Evolutionary conservation across 2,113 vertebrate genomes (phyloP), one percentile per base, ranked within the genome.

Genomic region (Marmota monax): DNA sequence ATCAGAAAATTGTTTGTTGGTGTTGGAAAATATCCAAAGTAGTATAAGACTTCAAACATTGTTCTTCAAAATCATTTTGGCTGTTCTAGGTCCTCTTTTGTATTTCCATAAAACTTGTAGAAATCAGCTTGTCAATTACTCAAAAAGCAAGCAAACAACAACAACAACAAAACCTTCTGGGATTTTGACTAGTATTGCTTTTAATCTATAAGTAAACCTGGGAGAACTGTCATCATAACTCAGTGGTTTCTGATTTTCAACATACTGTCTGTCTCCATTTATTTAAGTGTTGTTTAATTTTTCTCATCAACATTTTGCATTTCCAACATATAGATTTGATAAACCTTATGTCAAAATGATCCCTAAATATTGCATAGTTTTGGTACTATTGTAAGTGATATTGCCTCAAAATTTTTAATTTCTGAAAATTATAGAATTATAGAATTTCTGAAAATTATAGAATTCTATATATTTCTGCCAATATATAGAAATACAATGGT

Each of bases 1-100:
- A 48, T 61, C 67, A 80, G 74, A 93, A 93, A 80, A 61, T 70
- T 69, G 11, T 7, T 78, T 86, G 27, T 48, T 32, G n/a, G n/a
- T 72, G 27, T 70, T 63, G 25, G 65, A 72, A 87, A 88, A n/a
- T 18, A 56, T 23, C 20, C 3, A 45, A 61, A 22, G 37, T 56
- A 42, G 37, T 16, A n/a, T 56, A 79, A 78, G 39, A 83, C 29
- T 69, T 87, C 20, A 17, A 91, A 67, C 53, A 67, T 22, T 79
- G n/a, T 73, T 95, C 45, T 83, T 83, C 74, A 86, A 39, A 95
- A 48, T 37, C 10, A 25, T 85, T 92, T 89, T 42, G 25, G 13
- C 45, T 86, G 16, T 22, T 80, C 23, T 20, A 80, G 37, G 16
- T 58, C 37, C 58, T 94, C 56, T 7, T 56, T 34, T 69, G 11